Evolutionary conservation across 2,888 invertebrate genomes (phyloP).

Genomic region (Phengaris arion): DNA sequence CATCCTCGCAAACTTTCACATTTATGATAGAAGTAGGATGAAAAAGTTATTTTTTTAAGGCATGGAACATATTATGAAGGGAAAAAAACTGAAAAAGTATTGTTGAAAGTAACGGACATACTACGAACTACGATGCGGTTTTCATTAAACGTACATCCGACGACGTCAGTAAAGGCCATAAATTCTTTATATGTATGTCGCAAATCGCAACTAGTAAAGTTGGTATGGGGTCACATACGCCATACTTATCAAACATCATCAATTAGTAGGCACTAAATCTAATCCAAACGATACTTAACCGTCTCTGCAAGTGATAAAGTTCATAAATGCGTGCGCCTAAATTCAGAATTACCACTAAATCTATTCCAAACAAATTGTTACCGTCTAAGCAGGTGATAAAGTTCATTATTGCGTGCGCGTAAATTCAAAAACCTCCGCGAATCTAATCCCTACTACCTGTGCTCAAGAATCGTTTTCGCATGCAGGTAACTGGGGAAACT

Average conservation of each 20-base stretch:
- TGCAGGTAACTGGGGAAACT: neutral
- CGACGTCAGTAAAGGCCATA: neutral
- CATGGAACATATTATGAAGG: too few relatives aligned
- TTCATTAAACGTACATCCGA: slow-evolving; percentile 7
- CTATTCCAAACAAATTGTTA: too few relatives aligned
- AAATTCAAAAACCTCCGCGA: neutral
- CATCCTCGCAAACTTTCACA: too few relatives aligned
- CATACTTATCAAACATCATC: neutral
- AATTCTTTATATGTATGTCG: neutral
- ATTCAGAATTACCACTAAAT: too few relatives aligned
- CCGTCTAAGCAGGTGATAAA: too few relatives aligned
- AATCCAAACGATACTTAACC: neutral
- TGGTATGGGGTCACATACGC: neutral
- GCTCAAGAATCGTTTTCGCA: neutral
- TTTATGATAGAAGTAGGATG: too few relatives aligned
- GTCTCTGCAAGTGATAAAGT: neutral
- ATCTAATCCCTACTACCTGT: neutral
- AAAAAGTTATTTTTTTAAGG: too few relatives aligned
- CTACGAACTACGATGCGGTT: neutral
- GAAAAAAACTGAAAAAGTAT: neutral
- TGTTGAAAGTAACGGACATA: neutral
- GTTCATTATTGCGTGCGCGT: too few relatives aligned
- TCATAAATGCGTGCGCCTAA: neutral
- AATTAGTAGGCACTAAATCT: neutral
- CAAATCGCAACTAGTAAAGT: neutral